Percentiles rank a stretch among this genome's conserved stretches.
Conservation (phyloP, 2,888 invertebrate species). For the Ichneumoninae sp. region DNA sequence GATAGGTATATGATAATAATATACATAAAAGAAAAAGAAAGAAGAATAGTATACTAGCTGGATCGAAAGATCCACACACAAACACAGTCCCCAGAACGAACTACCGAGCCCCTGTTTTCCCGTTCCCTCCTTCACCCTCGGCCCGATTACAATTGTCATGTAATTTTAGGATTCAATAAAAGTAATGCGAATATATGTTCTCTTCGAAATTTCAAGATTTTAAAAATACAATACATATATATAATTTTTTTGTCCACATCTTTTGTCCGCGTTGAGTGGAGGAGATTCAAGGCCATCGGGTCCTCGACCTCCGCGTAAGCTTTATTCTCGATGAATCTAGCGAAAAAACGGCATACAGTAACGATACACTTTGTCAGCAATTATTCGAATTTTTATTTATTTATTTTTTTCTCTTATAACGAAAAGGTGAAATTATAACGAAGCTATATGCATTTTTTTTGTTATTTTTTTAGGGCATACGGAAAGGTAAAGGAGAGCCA, state of each 20-base stretch:
- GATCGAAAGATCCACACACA: constrained; percentile 37
- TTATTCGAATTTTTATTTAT: background rate
- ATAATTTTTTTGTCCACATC: background rate
- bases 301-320: background rate
- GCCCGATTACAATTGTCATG: constrained; percentile 71
- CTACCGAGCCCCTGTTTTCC: background rate
- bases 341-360: background rate
- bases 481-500: background rate
- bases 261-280: background rate
- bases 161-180: constrained; percentile 79
- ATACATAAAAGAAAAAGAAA: constrained; percentile 37
- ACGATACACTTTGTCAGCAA: background rate
- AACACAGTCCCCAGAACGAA: constrained; percentile 45
- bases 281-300: constrained; percentile 41
- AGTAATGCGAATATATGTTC: constrained; percentile 54
- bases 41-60: constrained; percentile 49
- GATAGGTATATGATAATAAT: constrained; percentile 57
- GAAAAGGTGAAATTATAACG: background rate
- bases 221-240: background rate
- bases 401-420: background rate
- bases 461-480: background rate
- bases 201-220: constrained; percentile 53
- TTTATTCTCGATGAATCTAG: background rate
- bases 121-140: constrained; percentile 18
- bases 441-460: background rate